Conservation (phyloP, 2,888 invertebrate genomes). For the Andrena praecox region DNA sequence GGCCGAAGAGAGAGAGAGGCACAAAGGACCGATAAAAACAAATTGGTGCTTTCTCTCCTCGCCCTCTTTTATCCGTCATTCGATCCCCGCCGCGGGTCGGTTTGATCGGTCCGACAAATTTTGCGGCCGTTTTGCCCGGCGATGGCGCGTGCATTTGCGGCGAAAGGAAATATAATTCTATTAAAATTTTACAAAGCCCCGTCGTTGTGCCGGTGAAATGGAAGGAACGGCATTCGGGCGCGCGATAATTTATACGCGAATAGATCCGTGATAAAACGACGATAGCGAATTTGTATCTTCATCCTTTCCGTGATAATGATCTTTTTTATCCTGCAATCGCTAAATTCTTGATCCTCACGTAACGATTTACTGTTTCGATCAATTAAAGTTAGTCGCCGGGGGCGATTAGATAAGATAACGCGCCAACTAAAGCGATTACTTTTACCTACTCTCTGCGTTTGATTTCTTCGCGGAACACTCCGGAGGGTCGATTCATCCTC, state of each 20-base stretch:
- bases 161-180: conserved; percentile 52
- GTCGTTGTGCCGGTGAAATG: conserved; percentile 13
- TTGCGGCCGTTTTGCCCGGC: conserved; percentile 72
- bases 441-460: conserved; percentile 4
- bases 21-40: conserved; percentile 75
- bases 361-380: conserved; percentile 29
- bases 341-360: neutral
- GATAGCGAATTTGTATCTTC: neutral
- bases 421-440: conserved; percentile 19
- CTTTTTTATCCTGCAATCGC: neutral
- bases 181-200: conserved; percentile 58
- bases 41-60: conserved; percentile 66
- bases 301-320: neutral
- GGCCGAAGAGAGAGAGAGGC: conserved; percentile 61
- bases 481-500: neutral
- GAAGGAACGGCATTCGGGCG: conserved; percentile 18
- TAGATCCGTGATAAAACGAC: conserved; percentile 24
- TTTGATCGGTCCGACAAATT: conserved; percentile 74
- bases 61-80: conserved; percentile 53
- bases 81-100: conserved; percentile 29
- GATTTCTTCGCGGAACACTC: too few relatives aligned
- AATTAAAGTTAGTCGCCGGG: conserved; percentile 11
- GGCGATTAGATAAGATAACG: conserved; percentile 53
- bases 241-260: conserved; percentile 39
- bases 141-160: conserved; percentile 25